These are phyloP conservation scores for Sylvia borin DNA, from an alignment of 2,797 vertebrate genomes.

Conservation along the genomic window DNA sequence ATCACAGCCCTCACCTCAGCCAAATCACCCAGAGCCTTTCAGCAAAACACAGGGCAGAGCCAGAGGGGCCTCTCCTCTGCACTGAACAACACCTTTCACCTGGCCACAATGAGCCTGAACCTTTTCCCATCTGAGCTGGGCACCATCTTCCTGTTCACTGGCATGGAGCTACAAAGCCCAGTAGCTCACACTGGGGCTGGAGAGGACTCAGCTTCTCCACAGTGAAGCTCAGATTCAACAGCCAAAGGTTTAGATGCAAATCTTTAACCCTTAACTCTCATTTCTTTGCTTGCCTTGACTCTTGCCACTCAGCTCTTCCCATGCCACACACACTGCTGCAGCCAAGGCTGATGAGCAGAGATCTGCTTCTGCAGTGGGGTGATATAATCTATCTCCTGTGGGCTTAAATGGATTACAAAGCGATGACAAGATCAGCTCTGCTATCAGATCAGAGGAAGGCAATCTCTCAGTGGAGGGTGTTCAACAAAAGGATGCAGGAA, in stretches of 20 bases:
- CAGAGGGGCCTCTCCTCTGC: background rate
- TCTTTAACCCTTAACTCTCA: background rate
- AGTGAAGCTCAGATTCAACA: background rate
- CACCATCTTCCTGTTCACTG: background rate
- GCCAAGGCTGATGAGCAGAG: background rate
- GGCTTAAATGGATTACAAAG: background rate
- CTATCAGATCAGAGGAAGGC: background rate
- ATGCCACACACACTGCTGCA: background rate
- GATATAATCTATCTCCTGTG: background rate
- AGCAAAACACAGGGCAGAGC: background rate
- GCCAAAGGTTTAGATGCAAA: background rate
- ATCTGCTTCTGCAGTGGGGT: background rate
- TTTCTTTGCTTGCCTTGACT: background rate
- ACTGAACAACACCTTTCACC: background rate
- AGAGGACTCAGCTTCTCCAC: background rate
- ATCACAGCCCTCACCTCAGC: background rate
- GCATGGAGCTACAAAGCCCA: background rate
- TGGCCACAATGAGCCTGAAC: accelerated
- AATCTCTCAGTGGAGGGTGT: background rate
- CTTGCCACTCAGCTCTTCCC: background rate
- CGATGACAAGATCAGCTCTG: background rate
- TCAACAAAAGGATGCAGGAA: background rate
- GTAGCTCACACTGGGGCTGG: background rate
- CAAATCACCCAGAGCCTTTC: background rate
- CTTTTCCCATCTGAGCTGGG: background rate